Conservation (phyloP, 2,888 invertebrate species). For the Syrphus vitripennis region DNA sequence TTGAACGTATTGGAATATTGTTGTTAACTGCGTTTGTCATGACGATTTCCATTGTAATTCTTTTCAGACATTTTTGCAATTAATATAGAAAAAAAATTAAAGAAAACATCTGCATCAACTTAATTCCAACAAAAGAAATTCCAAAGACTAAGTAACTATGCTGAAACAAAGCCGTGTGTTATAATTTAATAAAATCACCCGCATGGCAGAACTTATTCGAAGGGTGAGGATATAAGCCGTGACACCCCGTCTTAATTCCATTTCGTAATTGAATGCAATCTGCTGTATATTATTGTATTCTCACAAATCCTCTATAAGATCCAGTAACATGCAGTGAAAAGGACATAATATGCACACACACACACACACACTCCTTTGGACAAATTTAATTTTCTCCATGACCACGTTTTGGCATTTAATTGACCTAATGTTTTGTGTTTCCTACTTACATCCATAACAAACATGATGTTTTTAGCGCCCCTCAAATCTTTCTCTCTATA, state of each 20-base stretch:
- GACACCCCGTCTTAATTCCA: conserved; percentile 8
- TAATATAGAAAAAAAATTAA: conserved; percentile 39
- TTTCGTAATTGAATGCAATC: conserved; percentile 65
- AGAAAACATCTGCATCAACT: conserved; percentile 45
- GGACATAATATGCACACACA: background rate
- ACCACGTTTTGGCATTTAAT: conserved; percentile 55
- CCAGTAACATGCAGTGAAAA: background rate
- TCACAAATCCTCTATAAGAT: background rate
- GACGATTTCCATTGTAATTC: background rate
- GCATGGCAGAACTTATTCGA: background rate
- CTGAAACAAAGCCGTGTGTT: conserved; percentile 34
- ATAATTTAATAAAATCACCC: conserved; percentile 28
- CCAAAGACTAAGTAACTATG: background rate
- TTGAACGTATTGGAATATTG: too few relatives aligned
- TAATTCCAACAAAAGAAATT: background rate
- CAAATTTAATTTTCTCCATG: conserved; percentile 64
- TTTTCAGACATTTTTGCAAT: conserved; percentile 34
- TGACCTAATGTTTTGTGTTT: conserved; percentile 35
- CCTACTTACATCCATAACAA: background rate
- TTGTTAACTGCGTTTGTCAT: too few relatives aligned
- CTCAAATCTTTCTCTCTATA: background rate
- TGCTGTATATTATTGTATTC: background rate
- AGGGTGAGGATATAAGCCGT: conserved; percentile 22
- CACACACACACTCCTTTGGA: conserved; percentile 6
- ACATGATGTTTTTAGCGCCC: background rate